Percentiles rank a stretch among this genome's conserved stretches.
Evolutionary conservation across 2,888 invertebrate genomes (phyloP).

Genomic region (Erebia palarica): DNA sequence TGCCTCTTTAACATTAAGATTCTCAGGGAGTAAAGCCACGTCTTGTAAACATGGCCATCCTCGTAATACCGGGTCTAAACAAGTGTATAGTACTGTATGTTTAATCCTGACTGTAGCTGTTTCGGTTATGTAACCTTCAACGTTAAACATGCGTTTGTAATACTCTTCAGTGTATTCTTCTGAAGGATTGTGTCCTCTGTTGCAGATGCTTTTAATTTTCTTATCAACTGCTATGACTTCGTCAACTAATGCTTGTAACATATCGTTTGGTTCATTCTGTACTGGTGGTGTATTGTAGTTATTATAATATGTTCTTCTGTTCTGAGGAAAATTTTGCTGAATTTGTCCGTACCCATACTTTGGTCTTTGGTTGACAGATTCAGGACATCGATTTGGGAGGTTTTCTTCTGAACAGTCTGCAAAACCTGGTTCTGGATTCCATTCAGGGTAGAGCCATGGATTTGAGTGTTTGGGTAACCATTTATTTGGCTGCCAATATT

Average conservation of each 20-base stretch:
- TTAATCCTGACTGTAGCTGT: constrained; percentile 8
- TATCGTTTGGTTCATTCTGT: background rate
- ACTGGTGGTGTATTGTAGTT: background rate
- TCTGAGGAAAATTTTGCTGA: background rate
- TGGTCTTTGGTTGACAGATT: background rate
- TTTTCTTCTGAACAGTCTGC: background rate
- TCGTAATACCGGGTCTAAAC: background rate
- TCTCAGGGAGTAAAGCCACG: constrained; percentile 5
- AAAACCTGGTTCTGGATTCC: too few species aligned
- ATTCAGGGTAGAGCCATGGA: background rate
- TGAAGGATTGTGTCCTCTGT: constrained; percentile 13
- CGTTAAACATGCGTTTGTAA: constrained; percentile 5
- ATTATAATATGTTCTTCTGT: background rate
- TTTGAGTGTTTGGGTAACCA: background rate
- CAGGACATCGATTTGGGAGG: background rate
- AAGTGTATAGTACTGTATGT: constrained; percentile 2
- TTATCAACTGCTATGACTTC: background rate
- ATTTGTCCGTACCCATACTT: background rate
- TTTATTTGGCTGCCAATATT: background rate
- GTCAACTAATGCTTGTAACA: background rate
- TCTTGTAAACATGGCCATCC: background rate
- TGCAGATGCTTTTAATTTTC: constrained; percentile 3
- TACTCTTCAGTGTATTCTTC: constrained; percentile 4
- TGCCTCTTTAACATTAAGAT: constrained; percentile 1
- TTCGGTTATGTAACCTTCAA: background rate